phyloP scores from a whole-genome alignment of 1,140 invertebrate genomes.

The Drosophila tani region DNA sequence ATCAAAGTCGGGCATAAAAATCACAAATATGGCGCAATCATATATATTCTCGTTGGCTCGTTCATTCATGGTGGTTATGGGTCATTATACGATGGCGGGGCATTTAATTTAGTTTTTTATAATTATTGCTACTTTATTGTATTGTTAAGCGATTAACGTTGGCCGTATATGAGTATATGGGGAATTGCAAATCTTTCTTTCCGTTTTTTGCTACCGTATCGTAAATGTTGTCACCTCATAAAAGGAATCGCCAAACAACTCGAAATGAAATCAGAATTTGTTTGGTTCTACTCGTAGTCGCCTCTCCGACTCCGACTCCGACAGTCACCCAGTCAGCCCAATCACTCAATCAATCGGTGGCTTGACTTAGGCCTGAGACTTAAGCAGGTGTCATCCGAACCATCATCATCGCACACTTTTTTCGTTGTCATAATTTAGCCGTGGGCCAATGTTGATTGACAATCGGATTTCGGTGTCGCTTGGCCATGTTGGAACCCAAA shows the following conservation, averaged over 20 bases:
- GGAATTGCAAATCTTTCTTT: constrained; percentile 73
- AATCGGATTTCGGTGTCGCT: constrained; percentile 73
- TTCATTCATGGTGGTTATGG: constrained; percentile 71
- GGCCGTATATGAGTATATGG: constrained; percentile 52
- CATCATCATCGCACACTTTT: constrained; percentile 38
- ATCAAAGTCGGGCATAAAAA: constrained; percentile 79
- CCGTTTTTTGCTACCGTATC: constrained; percentile 50
- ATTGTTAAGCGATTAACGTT: constrained; percentile 82
- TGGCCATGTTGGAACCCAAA: constrained; percentile 32
- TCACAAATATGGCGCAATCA: constrained; percentile 77
- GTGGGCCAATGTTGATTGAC: constrained; percentile 67
- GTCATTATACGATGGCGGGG: constrained; percentile 54
- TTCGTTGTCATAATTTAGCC: constrained; percentile 25
- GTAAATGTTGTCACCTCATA: constrained; percentile 65
- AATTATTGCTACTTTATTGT: constrained; percentile 84
- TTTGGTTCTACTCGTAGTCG: neutral
- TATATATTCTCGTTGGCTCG: constrained; percentile 62
- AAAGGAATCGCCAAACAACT: constrained; percentile 59
- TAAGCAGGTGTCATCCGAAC: constrained; percentile 43
- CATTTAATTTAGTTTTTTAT: constrained; percentile 83
- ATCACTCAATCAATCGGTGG: constrained; percentile 34
- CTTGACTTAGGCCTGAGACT: constrained; percentile 44
- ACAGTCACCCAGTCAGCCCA: constrained; percentile 12
- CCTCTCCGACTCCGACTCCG: constrained; percentile 7
- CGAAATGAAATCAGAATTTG: constrained; percentile 41